These are phyloP conservation scores for Perithous albicinctus DNA, from an alignment of 2,888 invertebrate genomes.

Conservation along the genomic window DNA sequence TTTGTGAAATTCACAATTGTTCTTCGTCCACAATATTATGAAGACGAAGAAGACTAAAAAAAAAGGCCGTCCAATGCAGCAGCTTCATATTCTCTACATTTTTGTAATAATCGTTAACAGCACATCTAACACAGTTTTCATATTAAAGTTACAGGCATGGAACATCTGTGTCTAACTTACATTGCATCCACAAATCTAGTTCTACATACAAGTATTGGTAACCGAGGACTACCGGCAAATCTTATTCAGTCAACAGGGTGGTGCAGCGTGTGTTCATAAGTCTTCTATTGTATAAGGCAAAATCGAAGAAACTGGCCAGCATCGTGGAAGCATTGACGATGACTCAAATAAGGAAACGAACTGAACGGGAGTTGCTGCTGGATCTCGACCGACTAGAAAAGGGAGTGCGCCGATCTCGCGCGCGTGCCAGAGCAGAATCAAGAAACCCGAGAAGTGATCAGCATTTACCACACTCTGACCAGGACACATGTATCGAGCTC, in stretches of 20 bases:
- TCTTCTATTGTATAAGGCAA: slow-evolving; percentile 48
- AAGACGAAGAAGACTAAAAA: too few species aligned
- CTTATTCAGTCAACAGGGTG: slow-evolving; percentile 26
- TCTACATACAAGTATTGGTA: background rate
- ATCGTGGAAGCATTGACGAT: slow-evolving; percentile 25
- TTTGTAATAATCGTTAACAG: too few species aligned
- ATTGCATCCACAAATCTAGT: background rate
- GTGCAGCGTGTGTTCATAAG: slow-evolving; percentile 24
- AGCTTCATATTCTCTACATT: too few species aligned
- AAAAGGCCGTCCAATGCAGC: too few species aligned
- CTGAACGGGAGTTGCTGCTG: slow-evolving; percentile 40
- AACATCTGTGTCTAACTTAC: background rate
- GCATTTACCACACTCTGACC: slow-evolving; percentile 30
- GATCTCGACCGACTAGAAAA: slow-evolving; percentile 52
- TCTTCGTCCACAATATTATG: too few species aligned
- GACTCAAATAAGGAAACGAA: slow-evolving; percentile 64
- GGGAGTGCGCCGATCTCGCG: slow-evolving; percentile 48
- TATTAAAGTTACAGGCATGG: too few species aligned
- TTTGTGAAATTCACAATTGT: too few species aligned
- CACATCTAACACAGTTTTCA: too few species aligned
- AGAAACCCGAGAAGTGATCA: slow-evolving; percentile 26
- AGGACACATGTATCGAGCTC: slow-evolving; percentile 61
- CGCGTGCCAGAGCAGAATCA: slow-evolving; percentile 55
- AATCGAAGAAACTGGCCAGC: slow-evolving; percentile 46
- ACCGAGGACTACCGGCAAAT: background rate